Base-by-base conservation (phyloP, 2,888 invertebrate genomes). In the Harpalus rubripes region DNA sequence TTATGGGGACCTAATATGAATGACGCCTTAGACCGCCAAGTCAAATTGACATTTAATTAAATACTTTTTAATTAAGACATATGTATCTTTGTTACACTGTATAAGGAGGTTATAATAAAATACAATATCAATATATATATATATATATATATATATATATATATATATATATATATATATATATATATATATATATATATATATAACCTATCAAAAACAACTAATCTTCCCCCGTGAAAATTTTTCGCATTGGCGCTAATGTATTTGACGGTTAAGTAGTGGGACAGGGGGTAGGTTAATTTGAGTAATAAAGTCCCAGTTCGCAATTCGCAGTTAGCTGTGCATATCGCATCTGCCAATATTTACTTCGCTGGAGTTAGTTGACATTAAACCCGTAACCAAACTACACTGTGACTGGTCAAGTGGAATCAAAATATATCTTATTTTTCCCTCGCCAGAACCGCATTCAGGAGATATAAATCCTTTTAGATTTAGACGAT, bases 291-390 rank as follows among this genome's bases (percentile, higher is more conserved):
- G 88, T 88, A 88, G 89, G 90, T 90, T 90, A 90, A 90, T 90
- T 90, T 90, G 87, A 86, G 88, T 90, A 90, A 91, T 90, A 90
- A 89, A 89, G 88, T 89, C 88, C 89, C 89, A 88, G 88, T 88
- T 87, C 26, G 22, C 59, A 61, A 12, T 63, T 63, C 61, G 15
- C 44, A 79, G 39, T 79, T 79, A 59, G 18, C 61, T 79, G 39
- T 74, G 72, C 72, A 74, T 74, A 78, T 58, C 88, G 88, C 87
- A 88, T 78, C 78, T 78, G 87, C 90, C 87, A 90, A 91, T 91
- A 90, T 91, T 91, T 90, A 89, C 90, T 89, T 89, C 89, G 87
- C 89, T 90, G 90, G 90, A 90, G 90, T 90, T 90, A 90, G 90
- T 90, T 90, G 89, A 90, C 90, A 89, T 89, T 90, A 89, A 74